Evolutionary conservation across 2,797 vertebrate genomes (phyloP).

Genomic region (Bryconaethiops microstoma): DNA sequence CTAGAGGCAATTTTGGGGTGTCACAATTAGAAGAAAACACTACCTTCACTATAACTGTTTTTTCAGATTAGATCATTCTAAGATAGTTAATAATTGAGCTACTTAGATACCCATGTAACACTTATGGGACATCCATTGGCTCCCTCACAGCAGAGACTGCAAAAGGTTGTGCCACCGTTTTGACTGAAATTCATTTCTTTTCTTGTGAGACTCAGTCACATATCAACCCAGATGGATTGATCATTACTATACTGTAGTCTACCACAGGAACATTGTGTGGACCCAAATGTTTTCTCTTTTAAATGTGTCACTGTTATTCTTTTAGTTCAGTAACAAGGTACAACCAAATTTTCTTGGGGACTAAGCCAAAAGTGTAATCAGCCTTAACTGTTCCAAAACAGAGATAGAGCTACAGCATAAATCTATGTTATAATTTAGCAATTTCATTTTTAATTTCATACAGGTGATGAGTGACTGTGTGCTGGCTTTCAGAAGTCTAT

Average conservation of each 20-base stretch:
- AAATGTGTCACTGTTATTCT: too few relatives aligned
- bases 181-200: slow-evolving; percentile 75
- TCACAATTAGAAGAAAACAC: slow-evolving; percentile 7
- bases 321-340: too few relatives aligned
- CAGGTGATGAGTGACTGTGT: too few relatives aligned
- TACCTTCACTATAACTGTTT: neutral
- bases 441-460: too few relatives aligned
- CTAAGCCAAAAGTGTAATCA: too few relatives aligned
- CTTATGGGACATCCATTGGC: slow-evolving; percentile 5
- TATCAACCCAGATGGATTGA: slow-evolving; percentile 7
- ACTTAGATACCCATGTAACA: slow-evolving; percentile 9
- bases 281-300: too few relatives aligned
- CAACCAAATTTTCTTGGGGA: too few relatives aligned
- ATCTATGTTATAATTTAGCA: too few relatives aligned
- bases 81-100: slow-evolving; percentile 19
- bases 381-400: too few relatives aligned
- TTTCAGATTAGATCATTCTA: slow-evolving; percentile 23
- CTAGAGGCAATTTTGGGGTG: slow-evolving; percentile 56
- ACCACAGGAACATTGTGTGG: neutral
- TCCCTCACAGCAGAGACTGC: slow-evolving; percentile 3
- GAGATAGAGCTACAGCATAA: too few relatives aligned
- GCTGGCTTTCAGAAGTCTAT: too few relatives aligned
- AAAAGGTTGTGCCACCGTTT: slow-evolving; percentile 37
- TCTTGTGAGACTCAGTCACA: slow-evolving; percentile 52
- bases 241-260: neutral